Evolutionary conservation across 2,797 vertebrate genomes (phyloP), one percentile per base, ranked within the genome.

Genomic region (Iguana delicatissima): DNA sequence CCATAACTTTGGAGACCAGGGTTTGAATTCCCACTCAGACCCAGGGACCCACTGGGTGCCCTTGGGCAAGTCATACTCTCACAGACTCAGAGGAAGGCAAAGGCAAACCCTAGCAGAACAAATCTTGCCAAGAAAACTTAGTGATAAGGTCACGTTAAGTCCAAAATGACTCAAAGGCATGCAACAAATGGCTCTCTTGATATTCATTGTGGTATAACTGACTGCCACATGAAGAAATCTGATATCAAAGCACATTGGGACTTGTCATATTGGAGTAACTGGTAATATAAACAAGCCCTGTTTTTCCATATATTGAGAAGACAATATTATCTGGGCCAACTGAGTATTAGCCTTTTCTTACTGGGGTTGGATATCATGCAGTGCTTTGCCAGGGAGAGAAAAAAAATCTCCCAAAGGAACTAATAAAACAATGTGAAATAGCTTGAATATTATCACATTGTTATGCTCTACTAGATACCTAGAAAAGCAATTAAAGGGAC

Each of bases 401-500:
- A 88, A 81, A 20, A 35, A 82, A 91, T 59, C 50, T 91, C 81
- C 67, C 91, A 46, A 29, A 89, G 67, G 91, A 92, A 83, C 92
- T 94, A 91, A 91, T 90, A 91, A 95, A 95, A 89, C 79, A 91
- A 59, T 93, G 59, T 29, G 55, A 90, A 83, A 82, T 94, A 93
- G 85, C 94, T 93, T 94, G 91, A 93, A 82, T 92, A 90, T 89
- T 91, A 85, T 95, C 88, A 94, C 93, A 64, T 46, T 89, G 92
- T 95, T 95, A 20, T 74, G 91, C 86, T 94, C 92, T 92, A 94
- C 90, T 85, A 93, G 91, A 89, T 95, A 90, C 93, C 94, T 92
- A 90, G 93, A 95, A 96, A 95, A 96, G 93, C 95, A 96, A 95
- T 96, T 96, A 96, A 94, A 86, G 89, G 79, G 73, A 86, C 92